Conservation (phyloP, 1,140 invertebrate species). For the Drosophila lacertosa region DNA sequence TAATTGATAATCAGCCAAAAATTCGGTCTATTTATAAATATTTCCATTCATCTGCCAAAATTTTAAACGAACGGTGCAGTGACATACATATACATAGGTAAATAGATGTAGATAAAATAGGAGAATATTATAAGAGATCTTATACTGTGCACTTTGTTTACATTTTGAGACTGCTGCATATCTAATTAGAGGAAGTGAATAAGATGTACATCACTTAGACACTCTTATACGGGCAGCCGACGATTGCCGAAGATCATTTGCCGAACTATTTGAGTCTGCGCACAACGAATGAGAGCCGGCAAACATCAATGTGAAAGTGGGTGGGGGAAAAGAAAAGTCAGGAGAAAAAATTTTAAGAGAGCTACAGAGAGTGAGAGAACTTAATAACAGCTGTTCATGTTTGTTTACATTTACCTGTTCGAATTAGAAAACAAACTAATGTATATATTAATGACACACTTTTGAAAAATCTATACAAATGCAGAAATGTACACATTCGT, state of each 20-base stretch:
- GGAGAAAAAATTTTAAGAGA: background rate
- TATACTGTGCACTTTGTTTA: conserved; percentile 60
- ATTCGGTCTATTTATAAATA: conserved; percentile 59
- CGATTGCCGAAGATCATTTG: conserved; percentile 22
- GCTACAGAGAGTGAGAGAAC: background rate
- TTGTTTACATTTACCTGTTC: conserved; percentile 56
- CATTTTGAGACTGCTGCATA: conserved; percentile 22
- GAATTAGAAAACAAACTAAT: conserved; percentile 36
- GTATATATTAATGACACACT: conserved; percentile 53
- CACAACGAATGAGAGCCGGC: conserved; percentile 11
- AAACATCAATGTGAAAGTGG: conserved; percentile 3
- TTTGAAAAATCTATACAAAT: conserved; percentile 16
- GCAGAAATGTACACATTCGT: background rate
- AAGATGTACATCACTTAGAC: background rate
- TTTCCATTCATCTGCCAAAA: conserved; percentile 64
- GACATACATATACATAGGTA: conserved; percentile 56
- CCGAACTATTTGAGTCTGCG: conserved; percentile 43
- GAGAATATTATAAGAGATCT: conserved; percentile 49
- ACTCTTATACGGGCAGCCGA: conserved; percentile 51
- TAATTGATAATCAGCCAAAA: conserved; percentile 65
- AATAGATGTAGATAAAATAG: conserved; percentile 6
- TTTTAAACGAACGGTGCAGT: conserved; percentile 42
- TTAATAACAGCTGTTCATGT: conserved; percentile 53
- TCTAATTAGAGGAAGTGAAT: conserved; percentile 9
- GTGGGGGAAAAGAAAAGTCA: conserved; percentile 2